Evolutionary conservation across 1,140 invertebrate species (phyloP), one percentile per base, ranked within the genome.

Genomic region (Steinernema khuongi): DNA sequence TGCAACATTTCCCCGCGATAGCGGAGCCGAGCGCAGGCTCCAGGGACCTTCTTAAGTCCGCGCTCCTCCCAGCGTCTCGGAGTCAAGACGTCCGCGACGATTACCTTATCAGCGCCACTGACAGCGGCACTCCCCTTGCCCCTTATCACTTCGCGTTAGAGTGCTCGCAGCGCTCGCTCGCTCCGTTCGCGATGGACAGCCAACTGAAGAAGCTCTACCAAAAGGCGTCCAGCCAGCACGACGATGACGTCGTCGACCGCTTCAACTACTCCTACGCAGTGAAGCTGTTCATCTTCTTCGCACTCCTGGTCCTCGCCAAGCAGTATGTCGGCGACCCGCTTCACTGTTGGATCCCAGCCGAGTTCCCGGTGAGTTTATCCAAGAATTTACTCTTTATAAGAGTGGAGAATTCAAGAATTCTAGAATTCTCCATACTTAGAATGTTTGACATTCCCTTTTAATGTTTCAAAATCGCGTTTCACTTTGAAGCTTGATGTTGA

Each of bases 251-350:
- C 22, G 50, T 60, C 19, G 50, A 60, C 50, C 50, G 50, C 50
- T 60, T 60, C 50, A 60, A 60, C 50, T 60, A 60, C 50, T 60
- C 50, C 50, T 60, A 60, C 50, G 50, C 50, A 26, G 50, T 60
- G 14, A 60, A 60, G 26, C 50, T 60, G 14, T 60, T 60, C 22
- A 26, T 60, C 22, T 60, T 60, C 50, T 60, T 60, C 50, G 50
- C 50, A 22, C 50, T 60, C 22, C 50, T 60, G 4, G 50, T 60
- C 7, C 50, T 60, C 50, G 50, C 50, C 14, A 60, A 60, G 19
- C 50, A 60, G 26, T 60, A 60, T 22, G 50, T 60, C 50, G 50
- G 50, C 50, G 50, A 60, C 19, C 50, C 50, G 50, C 50, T 60
- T 7, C 50, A 60, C 50, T 60, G 50, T 22, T 60, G 50, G 50